These are phyloP conservation scores for Heliconius congener DNA, from an alignment of 1,140 invertebrate species.

Conservation along the genomic window DNA sequence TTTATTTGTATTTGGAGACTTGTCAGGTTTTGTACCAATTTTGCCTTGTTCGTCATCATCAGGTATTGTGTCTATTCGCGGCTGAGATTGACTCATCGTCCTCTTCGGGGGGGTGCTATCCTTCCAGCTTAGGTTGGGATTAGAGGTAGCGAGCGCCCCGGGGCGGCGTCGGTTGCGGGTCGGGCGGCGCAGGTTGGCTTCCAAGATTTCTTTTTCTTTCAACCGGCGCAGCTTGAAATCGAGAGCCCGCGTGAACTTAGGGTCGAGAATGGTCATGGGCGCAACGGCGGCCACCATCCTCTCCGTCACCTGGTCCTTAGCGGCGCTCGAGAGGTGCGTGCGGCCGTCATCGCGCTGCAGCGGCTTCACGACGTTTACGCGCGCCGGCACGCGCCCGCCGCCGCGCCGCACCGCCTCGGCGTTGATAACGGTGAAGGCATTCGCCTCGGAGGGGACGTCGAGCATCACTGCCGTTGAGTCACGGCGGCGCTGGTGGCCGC, in stretches of 20 bases:
- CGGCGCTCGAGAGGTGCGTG: constrained; percentile 35
- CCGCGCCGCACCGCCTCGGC: constrained; percentile 50
- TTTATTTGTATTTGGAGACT: constrained; percentile 43
- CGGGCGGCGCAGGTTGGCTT: constrained; percentile 63
- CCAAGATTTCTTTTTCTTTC: constrained; percentile 81
- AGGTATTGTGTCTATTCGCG: constrained; percentile 51
- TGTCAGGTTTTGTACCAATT: constrained; percentile 49
- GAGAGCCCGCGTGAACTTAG: constrained; percentile 84
- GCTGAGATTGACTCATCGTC: constrained; percentile 58
- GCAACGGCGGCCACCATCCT: constrained; percentile 47
- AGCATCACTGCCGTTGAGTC: constrained; percentile 38
- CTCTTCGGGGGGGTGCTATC: constrained; percentile 47
- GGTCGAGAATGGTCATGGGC: constrained; percentile 65
- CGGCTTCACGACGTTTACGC: constrained; percentile 66
- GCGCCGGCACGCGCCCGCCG: constrained; percentile 10
- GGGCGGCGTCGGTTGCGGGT: constrained; percentile 50
- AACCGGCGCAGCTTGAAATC: constrained; percentile 85
- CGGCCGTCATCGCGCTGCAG: constrained; percentile 52
- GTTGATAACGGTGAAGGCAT: constrained; percentile 80
- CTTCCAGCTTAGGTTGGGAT: constrained; percentile 53
- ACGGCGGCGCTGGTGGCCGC: constrained; percentile 44
- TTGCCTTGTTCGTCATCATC: constrained; percentile 44
- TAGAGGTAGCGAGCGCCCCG: constrained; percentile 51
- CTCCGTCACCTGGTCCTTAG: constrained; percentile 35
- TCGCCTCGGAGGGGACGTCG: constrained; percentile 54